Evolutionary conservation across 2,888 invertebrate genomes (phyloP).

Genomic region (Scrobipalpa atriplicella): DNA sequence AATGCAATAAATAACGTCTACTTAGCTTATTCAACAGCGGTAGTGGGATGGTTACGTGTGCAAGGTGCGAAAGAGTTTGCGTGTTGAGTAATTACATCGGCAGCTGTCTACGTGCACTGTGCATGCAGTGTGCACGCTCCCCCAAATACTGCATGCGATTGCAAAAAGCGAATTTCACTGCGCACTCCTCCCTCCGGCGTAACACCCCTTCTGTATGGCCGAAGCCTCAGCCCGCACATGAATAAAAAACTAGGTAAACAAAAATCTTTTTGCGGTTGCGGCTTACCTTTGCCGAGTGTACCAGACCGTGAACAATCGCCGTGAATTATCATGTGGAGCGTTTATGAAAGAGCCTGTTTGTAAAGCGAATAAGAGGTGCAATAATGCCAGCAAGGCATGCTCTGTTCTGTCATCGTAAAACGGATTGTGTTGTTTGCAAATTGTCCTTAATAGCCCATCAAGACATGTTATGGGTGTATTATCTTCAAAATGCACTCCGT

Average conservation of each 20-base stretch:
- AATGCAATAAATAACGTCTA: conserved; percentile 42
- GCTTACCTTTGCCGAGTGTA: conserved; percentile 74
- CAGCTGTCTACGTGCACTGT: conserved; percentile 66
- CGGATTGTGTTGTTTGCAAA: conserved; percentile 65
- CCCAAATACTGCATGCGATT: conserved; percentile 68
- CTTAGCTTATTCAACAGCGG: conserved; percentile 46
- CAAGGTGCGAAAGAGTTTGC: conserved; percentile 80
- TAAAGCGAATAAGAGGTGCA: conserved; percentile 66
- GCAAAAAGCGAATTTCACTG: conserved; percentile 64
- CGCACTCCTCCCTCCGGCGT: conserved; percentile 54
- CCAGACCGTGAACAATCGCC: conserved; percentile 80
- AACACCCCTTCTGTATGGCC: conserved; percentile 63
- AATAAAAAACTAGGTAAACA: conserved; percentile 73
- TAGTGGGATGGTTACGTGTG: conserved; percentile 50
- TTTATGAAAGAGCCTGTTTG: conserved; percentile 75
- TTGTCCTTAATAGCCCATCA: conserved; percentile 57
- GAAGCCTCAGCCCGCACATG: conserved; percentile 65
- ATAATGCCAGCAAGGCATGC: conserved; percentile 58
- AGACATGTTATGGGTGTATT: conserved; percentile 45
- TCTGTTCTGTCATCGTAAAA: conserved; percentile 58
- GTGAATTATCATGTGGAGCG: conserved; percentile 77
- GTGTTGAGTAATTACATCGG: conserved; percentile 73
- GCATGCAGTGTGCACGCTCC: conserved; percentile 44
- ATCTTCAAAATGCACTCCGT: conserved; percentile 36
- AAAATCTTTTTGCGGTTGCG: conserved; percentile 78